phyloP scores from a whole-genome alignment of 1,140 invertebrate genomes.

The Metaphire vulgaris region DNA sequence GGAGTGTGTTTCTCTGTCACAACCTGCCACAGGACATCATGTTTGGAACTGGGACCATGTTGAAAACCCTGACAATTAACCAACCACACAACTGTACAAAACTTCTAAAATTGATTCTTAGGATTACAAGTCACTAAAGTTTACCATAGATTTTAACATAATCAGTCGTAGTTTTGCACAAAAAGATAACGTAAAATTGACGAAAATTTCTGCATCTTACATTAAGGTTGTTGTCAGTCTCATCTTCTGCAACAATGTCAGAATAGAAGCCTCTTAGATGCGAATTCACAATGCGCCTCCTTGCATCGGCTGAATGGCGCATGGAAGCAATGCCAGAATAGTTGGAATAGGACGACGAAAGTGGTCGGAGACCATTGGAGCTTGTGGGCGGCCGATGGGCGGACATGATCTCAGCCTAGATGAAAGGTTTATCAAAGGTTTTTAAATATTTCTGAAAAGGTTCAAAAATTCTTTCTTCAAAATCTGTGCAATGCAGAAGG shows the following conservation, averaged over 20 bases:
- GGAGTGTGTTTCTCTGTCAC: constrained; percentile 50
- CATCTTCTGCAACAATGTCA: neutral
- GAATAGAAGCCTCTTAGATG: neutral
- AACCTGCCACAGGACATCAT: constrained; percentile 48
- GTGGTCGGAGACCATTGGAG: neutral
- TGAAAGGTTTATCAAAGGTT: too few relatives aligned
- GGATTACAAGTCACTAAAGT: neutral
- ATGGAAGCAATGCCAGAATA: neutral
- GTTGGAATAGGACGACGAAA: neutral
- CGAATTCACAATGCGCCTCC: neutral
- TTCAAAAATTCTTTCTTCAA: too few relatives aligned
- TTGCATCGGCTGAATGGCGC: neutral
- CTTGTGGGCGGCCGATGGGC: neutral
- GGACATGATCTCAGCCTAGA: neutral
- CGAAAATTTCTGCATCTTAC: neutral
- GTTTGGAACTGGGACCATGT: constrained; percentile 41
- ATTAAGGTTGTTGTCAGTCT: neutral
- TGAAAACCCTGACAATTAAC: constrained; percentile 39
- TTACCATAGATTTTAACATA: neutral
- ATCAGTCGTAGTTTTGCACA: too few relatives aligned
- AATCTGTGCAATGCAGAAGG: too few relatives aligned
- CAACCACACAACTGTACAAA: neutral
- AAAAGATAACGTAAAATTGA: too few relatives aligned
- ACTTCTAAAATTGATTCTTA: neutral
- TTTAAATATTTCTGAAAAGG: too few relatives aligned